A percentile compares a stretch with the other conserved stretches of the same genome.
phyloP scores from a whole-genome alignment of 2,113 vertebrate genomes.

The Mustelus asterias region DNA sequence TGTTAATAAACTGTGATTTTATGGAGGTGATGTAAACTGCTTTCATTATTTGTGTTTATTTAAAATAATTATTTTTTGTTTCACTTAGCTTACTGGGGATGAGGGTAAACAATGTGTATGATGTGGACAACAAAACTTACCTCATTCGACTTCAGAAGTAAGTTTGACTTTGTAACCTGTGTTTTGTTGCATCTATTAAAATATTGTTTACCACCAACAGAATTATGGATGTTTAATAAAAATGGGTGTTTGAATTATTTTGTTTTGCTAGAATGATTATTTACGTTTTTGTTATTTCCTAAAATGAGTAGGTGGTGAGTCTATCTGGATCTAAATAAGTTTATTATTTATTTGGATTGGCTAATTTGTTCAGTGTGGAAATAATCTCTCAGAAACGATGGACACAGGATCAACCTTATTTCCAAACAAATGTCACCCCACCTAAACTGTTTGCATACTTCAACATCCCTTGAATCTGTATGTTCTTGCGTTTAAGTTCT shows the following conservation, averaged over 20 bases:
- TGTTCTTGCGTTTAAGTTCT: background rate
- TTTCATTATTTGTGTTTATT: conserved; percentile 36
- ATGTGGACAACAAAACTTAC: conserved; percentile 95
- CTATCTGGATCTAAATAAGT: background rate
- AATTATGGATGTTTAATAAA: background rate
- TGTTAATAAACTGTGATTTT: background rate
- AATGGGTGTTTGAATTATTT: background rate
- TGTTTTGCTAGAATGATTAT: background rate
- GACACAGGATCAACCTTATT: background rate
- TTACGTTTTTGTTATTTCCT: background rate
- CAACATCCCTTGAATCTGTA: background rate
- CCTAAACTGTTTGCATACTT: background rate
- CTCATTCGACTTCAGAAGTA: conserved; percentile 96
- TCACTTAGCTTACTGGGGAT: conserved; percentile 80
- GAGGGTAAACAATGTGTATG: conserved; percentile 94
- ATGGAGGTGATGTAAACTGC: background rate
- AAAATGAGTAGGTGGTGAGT: background rate
- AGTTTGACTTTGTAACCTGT: conserved; percentile 46
- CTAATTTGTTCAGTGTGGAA: background rate
- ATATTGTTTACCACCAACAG: background rate
- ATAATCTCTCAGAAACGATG: background rate
- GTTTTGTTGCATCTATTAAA: background rate
- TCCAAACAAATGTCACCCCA: background rate
- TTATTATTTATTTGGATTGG: background rate
- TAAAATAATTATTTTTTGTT: conserved; percentile 21